Percentiles rank a stretch among this genome's conserved stretches.
Conservation (phyloP, 2,888 invertebrate species). For the Ormia ochracea region DNA sequence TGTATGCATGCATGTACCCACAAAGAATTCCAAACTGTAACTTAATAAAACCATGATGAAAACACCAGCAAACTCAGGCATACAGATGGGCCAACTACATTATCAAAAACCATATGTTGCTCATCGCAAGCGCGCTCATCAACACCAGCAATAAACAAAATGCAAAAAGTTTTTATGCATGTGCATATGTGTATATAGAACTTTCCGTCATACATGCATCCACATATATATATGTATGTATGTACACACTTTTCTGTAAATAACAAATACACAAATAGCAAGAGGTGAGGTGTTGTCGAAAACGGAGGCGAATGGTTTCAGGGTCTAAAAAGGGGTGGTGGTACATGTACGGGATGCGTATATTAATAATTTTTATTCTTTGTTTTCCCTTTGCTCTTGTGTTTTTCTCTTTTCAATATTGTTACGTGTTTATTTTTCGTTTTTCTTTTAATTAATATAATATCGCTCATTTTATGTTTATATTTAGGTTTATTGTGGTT, state of each 20-base stretch:
- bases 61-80: slow-evolving; percentile 9
- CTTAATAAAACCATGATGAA: slow-evolving; percentile 34
- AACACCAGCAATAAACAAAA: slow-evolving; percentile 36
- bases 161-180: background rate
- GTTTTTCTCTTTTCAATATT: background rate
- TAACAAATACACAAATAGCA: slow-evolving; percentile 1
- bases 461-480: slow-evolving; percentile 18
- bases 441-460: slow-evolving; percentile 45
- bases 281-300: slow-evolving; percentile 6
- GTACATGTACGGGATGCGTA: slow-evolving; percentile 1
- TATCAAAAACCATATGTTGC: slow-evolving; percentile 58
- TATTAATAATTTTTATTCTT: slow-evolving; percentile 29
- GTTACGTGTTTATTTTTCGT: background rate
- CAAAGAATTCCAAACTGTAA: slow-evolving; percentile 24
- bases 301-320: slow-evolving; percentile 19
- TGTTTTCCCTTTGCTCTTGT: slow-evolving; percentile 8
- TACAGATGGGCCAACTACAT: slow-evolving; percentile 3
- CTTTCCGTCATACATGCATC: background rate
- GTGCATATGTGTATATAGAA: background rate
- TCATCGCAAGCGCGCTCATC: slow-evolving; percentile 15
- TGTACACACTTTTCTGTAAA: background rate
- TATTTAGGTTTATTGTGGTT: background rate
- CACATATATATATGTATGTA: too few species aligned
- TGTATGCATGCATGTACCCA: too few species aligned
- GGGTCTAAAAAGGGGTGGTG: slow-evolving; percentile 30